phyloP scores from a whole-genome alignment of 2,797 vertebrate genomes.

The Allobates femoralis region DNA sequence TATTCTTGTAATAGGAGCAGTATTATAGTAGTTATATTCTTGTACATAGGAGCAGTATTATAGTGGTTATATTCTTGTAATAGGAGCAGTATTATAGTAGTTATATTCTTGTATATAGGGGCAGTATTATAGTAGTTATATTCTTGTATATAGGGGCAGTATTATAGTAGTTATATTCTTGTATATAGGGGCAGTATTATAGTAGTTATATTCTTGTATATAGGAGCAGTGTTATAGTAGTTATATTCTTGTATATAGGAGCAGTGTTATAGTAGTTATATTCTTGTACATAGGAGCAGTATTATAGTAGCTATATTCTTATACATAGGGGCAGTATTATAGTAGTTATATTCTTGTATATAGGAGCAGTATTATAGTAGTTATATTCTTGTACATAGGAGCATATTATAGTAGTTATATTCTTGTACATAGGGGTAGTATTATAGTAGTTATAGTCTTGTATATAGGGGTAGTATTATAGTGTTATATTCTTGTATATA shows the following conservation, averaged over 20 bases:
- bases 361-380: constrained; percentile 10
- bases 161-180: constrained; percentile 4
- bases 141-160: background rate
- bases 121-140: background rate
- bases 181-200: background rate
- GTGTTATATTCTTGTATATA: background rate
- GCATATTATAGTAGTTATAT: constrained; percentile 1
- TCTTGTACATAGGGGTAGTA: background rate
- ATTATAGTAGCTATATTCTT: constrained; percentile 4
- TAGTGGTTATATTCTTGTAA: constrained; percentile 4
- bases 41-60: constrained; percentile 6
- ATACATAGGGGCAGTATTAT: constrained; percentile 1
- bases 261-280: constrained; percentile 10
- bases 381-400: constrained; percentile 6
- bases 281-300: background rate
- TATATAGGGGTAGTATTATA: background rate
- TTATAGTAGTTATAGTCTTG: background rate
- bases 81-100: background rate
- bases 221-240: background rate
- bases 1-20: constrained; percentile 3
- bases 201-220: background rate
- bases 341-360: constrained; percentile 12
- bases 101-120: background rate
- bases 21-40: constrained; percentile 15
- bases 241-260: constrained; percentile 1